Evolutionary conservation across 2,888 invertebrate species (phyloP).

Genomic region (Sycophila texana): DNA sequence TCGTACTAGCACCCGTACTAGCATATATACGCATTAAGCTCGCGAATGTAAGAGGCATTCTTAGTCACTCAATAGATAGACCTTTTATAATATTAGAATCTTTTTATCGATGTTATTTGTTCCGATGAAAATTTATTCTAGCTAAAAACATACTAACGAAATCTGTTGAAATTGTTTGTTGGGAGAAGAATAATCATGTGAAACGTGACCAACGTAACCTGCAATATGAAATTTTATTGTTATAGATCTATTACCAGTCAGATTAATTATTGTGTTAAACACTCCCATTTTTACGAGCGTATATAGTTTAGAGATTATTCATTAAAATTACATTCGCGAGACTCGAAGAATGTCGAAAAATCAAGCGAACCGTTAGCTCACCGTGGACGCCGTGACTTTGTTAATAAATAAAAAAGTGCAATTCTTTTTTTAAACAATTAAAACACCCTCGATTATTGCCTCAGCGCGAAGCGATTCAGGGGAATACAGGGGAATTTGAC

Average conservation of each 20-base stretch:
- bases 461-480: conserved; percentile 14
- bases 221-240: too few species aligned
- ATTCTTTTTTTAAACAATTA: conserved; percentile 44
- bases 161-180: conserved; percentile 18
- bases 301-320: background rate
- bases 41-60: conserved; percentile 18
- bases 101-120: conserved; percentile 29
- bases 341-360: conserved; percentile 2
- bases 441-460: background rate
- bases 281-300: too few species aligned
- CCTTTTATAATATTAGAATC: background rate
- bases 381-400: conserved; percentile 41
- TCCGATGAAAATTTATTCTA: conserved; percentile 24
- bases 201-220: too few species aligned
- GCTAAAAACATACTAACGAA: conserved; percentile 23
- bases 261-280: too few species aligned
- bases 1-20: too few species aligned
- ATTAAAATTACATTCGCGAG: conserved; percentile 24
- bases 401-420: conserved; percentile 49
- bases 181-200: conserved; percentile 7
- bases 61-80: conserved; percentile 9
- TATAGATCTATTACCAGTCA: too few species aligned
- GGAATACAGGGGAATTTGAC: conserved; percentile 41
- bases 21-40: background rate
- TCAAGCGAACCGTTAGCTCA: background rate